Evolutionary conservation across 2,797 vertebrate genomes (phyloP).

Genomic region (Clarias platycephalus): DNA sequence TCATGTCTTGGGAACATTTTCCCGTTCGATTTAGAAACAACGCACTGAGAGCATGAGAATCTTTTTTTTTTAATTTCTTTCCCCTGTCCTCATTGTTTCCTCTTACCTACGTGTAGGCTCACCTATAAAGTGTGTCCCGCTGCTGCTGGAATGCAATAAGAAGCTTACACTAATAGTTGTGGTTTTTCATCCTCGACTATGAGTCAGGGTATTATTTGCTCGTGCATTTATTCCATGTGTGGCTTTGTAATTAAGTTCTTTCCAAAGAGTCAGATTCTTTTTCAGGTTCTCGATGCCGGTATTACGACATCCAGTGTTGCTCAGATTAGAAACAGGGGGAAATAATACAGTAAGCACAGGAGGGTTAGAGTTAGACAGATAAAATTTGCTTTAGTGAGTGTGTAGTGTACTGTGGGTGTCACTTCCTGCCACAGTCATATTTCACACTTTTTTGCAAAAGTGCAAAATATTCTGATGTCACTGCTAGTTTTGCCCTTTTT

Average conservation of each 20-base stretch:
- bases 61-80: neutral
- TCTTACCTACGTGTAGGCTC: neutral
- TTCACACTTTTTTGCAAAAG: neutral
- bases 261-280: neutral
- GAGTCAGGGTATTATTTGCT: neutral
- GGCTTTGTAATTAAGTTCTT: neutral
- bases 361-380: no score
- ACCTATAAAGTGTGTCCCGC: conserved; percentile 46
- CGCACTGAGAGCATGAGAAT: neutral
- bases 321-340: neutral
- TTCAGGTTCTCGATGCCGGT: neutral
- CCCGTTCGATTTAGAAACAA: neutral
- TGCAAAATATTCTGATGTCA: neutral
- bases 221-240: neutral
- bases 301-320: neutral
- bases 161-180: conserved; percentile 60
- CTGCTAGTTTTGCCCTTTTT: neutral
- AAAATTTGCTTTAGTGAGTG: neutral
- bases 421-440: neutral
- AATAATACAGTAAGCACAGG: neutral
- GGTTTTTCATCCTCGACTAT: neutral
- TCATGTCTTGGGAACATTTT: conserved; percentile 8
- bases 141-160: conserved; percentile 69
- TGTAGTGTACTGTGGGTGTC: neutral
- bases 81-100: no score